These are phyloP conservation scores for Gambusia holbrooki DNA, from an alignment of 2,113 vertebrate genomes.

Conservation along the genomic window DNA sequence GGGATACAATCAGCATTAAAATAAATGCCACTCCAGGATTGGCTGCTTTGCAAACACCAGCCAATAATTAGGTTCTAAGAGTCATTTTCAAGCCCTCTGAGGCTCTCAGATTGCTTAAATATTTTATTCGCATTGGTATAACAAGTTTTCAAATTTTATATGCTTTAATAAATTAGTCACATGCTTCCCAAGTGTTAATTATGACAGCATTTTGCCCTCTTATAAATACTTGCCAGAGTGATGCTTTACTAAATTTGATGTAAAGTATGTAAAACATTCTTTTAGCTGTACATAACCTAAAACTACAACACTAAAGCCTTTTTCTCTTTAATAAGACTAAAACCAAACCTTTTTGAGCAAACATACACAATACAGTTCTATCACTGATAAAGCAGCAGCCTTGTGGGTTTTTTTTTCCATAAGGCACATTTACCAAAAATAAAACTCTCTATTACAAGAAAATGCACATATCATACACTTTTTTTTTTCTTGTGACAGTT, in stretches of 20 bases:
- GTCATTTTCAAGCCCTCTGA: too few species aligned
- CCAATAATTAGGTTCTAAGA: too few species aligned
- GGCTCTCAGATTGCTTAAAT: too few species aligned
- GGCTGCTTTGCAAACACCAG: too few species aligned
- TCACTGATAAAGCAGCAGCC: constrained; percentile 9
- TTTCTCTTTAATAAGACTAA: not conserved
- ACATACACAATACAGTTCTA: not conserved
- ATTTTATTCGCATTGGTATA: too few species aligned
- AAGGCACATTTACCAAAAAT: constrained; percentile 61
- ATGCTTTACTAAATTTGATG: constrained; percentile 14
- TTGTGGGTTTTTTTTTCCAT: constrained; percentile 8
- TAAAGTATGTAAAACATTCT: not conserved
- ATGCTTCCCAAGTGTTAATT: not conserved
- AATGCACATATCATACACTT: not conserved
- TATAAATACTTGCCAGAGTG: not conserved
- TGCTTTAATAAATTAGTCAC: not conserved
- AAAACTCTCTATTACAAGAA: constrained; percentile 16
- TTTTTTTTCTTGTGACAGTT: not conserved
- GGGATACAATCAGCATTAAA: too few species aligned
- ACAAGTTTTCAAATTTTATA: too few species aligned
- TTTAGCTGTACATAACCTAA: not conserved
- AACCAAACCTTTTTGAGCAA: not conserved
- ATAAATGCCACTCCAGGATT: too few species aligned
- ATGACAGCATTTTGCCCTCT: too few species aligned
- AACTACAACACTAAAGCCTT: not conserved